Base-by-base conservation (phyloP, 2,797 vertebrate species). In the Nyctibius grandis region DNA sequence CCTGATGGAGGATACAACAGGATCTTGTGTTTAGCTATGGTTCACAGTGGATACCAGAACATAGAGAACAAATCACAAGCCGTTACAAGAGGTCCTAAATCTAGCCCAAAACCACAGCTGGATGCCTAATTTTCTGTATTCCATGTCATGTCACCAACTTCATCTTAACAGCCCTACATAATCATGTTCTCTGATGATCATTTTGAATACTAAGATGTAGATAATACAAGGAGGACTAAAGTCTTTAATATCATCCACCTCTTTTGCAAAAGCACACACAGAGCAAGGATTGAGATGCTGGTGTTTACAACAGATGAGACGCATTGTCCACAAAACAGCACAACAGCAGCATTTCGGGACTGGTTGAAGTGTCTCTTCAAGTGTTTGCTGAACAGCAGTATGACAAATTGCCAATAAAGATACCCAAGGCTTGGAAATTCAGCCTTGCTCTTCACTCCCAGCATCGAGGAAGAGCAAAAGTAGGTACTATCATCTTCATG, bases 1-100 rank as follows among this genome's bases (percentile, higher is more conserved):
- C 45, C 11, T 77, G 38, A 61, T 18, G 12, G 5, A 73, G 4
- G 19, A 79, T 23, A 63, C 0, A 0, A 54, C 0, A 50, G 34
- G 8, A 54, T 38, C 38, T 77, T 23, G 9, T 50, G 23, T 38
- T 83, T 74, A 80, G 12, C 47, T 69, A 7, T 23, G 29, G 45
- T 33, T 91, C 64, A 65, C 15, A 81, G 18, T 2, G 2, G 34
- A 63, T 70, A 84, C 1, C 11, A 70, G 38, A 91, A 89, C 5
- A 36, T 0, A 33, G 26, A 50, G 47, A 91, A 80, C 19, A 84
- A 91, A 70, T 9, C 33, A 67, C 8, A 12, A 2, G 15, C 7
- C 9, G 9, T 50, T 61, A 69, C 61, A 65, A 57, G 45, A 64
- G n/a, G 38, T 59, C 29, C 36, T 76, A 53, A 59, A 85, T 42